A percentile compares a stretch with the other conserved stretches of the same genome.
Conservation (phyloP, 2,888 invertebrate species). For the Lacanobia oleracea region DNA sequence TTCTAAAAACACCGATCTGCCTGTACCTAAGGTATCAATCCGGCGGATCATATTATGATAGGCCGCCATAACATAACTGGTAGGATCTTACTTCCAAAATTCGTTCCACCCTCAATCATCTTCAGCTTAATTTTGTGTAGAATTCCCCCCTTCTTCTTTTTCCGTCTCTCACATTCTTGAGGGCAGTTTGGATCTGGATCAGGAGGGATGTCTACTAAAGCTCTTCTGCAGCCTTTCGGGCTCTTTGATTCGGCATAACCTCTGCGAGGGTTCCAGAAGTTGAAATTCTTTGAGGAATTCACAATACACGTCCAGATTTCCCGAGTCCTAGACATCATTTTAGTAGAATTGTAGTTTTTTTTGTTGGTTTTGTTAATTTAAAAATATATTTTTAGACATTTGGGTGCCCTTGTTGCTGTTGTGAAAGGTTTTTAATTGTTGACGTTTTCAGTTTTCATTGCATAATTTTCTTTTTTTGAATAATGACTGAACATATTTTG, state of each 20-base stretch:
- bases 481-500: not conserved
- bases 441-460: slow-evolving; percentile 46
- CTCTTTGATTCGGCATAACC: slow-evolving; percentile 71
- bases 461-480: slow-evolving; percentile 45
- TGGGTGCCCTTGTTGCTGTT: slow-evolving; percentile 71
- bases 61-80: not conserved
- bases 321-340: slow-evolving; percentile 66
- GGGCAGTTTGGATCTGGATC: slow-evolving; percentile 76
- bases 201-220: slow-evolving; percentile 78
- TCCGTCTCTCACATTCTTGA: slow-evolving; percentile 72
- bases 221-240: slow-evolving; percentile 75
- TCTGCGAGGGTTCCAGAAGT: slow-evolving; percentile 60
- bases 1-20: not conserved
- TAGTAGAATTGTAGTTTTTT: slow-evolving; percentile 52
- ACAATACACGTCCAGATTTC: slow-evolving; percentile 67
- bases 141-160: slow-evolving; percentile 77
- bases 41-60: not conserved
- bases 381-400: slow-evolving; percentile 53
- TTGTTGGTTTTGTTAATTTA: slow-evolving; percentile 53
- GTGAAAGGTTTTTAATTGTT: slow-evolving; percentile 59
- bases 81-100: slow-evolving; percentile 84
- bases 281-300: slow-evolving; percentile 51
- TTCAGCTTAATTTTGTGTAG: slow-evolving; percentile 83
- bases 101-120: slow-evolving; percentile 84
- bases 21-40: not conserved